Base-by-base conservation (phyloP, 2,797 vertebrate genomes). In the Catostomus latipinnis region DNA sequence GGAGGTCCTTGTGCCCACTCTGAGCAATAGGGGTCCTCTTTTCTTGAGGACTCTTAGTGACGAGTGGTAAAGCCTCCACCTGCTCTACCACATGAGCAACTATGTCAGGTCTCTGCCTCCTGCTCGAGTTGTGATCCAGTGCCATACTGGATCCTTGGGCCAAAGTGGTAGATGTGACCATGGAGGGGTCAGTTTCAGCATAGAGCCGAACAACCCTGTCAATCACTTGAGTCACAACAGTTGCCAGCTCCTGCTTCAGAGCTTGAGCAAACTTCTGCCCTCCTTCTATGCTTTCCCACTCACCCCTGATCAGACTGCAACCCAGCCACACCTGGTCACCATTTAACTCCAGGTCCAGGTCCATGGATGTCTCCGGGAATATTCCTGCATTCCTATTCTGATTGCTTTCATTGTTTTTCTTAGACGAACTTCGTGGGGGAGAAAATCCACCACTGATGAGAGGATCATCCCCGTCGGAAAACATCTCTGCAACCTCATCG, bases 161-260 rank as follows among this genome's bases (percentile, higher is more conserved):
- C 81, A 84, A 2, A 83, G 67, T 12, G 45, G 82, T 22, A 73
- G 81, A 68, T 86, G 90, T 8, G 87, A 89, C 14, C 81, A 88
- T 52, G 85, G 89, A 1, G 84, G 87, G n/a, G 83, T 87, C 76
- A n/a, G 88, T 88, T 76, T 93, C 91, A 0, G 90, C 88, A 85
- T 94, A 95, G 6, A 94, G 88, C 69, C 90, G 90, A 45, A 94
- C 92, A 9, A 95, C 94, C 8, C 94, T 88, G 84, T 95, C 94
- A 1, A 95, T 94, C 85, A 95, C 94, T 8, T 92, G 88, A 1
- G 93, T 93, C 84, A 95, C 91, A 0, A 93, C 93, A 0, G 90
- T 92, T 10, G 93, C 91, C 82, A 95, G 78, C 87, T 95, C 94
- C 81, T 92, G 78, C 85, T 95, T 95, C 82, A 95, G 86, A 0